Base-by-base conservation (phyloP, 2,113 vertebrate genomes). In the Microtus oregoni region DNA sequence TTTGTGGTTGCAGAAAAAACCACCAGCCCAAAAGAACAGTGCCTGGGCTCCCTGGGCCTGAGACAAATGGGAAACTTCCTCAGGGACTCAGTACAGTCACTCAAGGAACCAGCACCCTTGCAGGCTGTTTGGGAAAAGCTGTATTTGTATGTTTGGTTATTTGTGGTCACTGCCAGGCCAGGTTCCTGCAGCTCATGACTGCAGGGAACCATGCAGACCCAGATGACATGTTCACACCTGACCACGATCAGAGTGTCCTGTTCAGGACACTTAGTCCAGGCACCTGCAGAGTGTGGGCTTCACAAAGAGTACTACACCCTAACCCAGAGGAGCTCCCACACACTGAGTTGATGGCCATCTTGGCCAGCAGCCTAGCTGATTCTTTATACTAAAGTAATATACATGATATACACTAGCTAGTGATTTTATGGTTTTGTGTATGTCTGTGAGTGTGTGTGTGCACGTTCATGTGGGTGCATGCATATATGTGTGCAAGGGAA, bases 161-260 rank as follows among this genome's bases (percentile, higher is more conserved):
- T 58, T 58, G 17, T 58, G 55, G 17, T 58, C 14, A 1, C 17
- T 10, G 41, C 30, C n/a, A 65, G 11, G 5, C 26, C 50, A 3
- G 41, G 14, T 35, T 61, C 41, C 58, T 15, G 24, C 15, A 55
- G 35, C 12, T 22, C 4, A 3, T 0, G n/a, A 70, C 70, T 10
- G 0, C 7, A 5, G 14, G 68, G 50, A 47, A 44, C 4, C 1
- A 5, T 0, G 8, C 7, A 15, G 47, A 55, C 47, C 3, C 1
- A 3, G 11, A 63, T 32, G 5, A 61, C 52, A 15, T 22, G 17
- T 20, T 32, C n/a, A 15, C 50, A 17, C 81, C 44, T 65, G 12
- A 30, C 73, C 73, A 32, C n/a, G 30, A 67, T 32, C 20, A 30
- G 35, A 20, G 28, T 3, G 15, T 19, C 22, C 68, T 1, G 3